Base-by-base conservation (phyloP, 2,888 invertebrate genomes). In the Drosophila histrio region DNA sequence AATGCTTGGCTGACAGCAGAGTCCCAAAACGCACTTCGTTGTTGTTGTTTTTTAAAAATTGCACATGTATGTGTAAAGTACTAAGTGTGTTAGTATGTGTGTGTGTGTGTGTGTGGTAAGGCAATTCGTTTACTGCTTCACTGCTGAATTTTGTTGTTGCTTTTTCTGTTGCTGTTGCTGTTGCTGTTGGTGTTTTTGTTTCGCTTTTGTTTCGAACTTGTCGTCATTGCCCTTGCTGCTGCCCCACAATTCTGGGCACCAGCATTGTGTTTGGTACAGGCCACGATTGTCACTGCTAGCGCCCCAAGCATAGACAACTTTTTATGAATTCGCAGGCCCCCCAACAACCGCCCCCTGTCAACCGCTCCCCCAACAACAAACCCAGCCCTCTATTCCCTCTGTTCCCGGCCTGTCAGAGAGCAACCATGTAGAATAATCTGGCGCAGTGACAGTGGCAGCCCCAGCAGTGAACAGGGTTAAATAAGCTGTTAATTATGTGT, bases 401-500 rank as follows among this genome's bases (percentile, higher is more conserved):
- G 8, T 21, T 26, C 30, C 21, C 32, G 9, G 41, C 8, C 66
- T 62, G 67, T 58, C 67, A 62, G 54, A 62, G 54, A 15, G 57
- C 46, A 44, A 41, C 62, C 81, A 62, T 65, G 73, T 54, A 61
- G 70, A 78, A 76, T 76, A 81, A 80, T 81, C 76, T 81, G 80
- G 73, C 74, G 59, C 74, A 80, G 73, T 60, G 54, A 63, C 50
- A 61, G 58, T 62, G 30, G 38, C 67, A 44, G 34, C 59, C 59
- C 53, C 57, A 41, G 22, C 59, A 53, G 47, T 58, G 73, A 83
- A 74, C 70, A 78, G 85, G 89, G 81, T 87, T 88, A 89, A 89
- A 89, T 87, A 87, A 87, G 82, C 81, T 79, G 84, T 83, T 88
- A 89, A 89, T 89, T 89, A 88, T 88, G 88, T 85, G 86, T 77